Base-by-base conservation (phyloP, 2,113 vertebrate genomes). In the Chaetura pelagica region DNA sequence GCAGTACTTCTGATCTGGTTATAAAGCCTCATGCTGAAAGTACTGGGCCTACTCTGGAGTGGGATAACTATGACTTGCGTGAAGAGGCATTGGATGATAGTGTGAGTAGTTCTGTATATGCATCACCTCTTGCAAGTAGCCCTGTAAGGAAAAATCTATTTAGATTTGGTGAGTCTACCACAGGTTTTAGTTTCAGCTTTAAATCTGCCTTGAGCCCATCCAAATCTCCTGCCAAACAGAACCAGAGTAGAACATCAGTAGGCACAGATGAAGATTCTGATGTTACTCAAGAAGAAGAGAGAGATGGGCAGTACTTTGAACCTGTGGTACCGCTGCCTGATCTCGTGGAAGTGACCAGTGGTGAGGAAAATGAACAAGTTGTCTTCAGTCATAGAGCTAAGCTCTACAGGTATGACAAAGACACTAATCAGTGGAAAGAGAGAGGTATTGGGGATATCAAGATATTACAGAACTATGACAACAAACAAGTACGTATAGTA, bases 401-500 rank as follows among this genome's bases (percentile, higher is more conserved):
- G 95, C 98, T 99, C 23, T 99, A 99, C 83, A 99, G 99, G 49
- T 99, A 99, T 0, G 99, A 99, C 94, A 99, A 99, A 97, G 98
- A 98, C 67, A 91, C 98, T 34, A 97, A 97, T 76, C 99, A 99
- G 29, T 99, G 99, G 99, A 99, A 99, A 93, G 99, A 99, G 95
- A 98, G 99, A 82, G 99, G 99, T 30, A 99, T 99, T 23, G 99
- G 99, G 6, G 99, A 99, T 89, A 98, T 99, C 91, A 99, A 99
- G 96, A 98, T 99, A 96, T 54, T 99, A 64, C 99, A 99, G 85
- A 99, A 99, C 95, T 99, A 98, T 1, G 98, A 99, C 55, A 98
- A 98, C 83, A 99, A 99, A 89, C 98, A 98, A 78, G 99, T 99
- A n/a, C 98, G 99, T 74, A 97, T 99, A 59, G 98, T 99, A 52